Evolutionary conservation across 2,888 invertebrate species (phyloP).

Genomic region (Sinelater perroti): DNA sequence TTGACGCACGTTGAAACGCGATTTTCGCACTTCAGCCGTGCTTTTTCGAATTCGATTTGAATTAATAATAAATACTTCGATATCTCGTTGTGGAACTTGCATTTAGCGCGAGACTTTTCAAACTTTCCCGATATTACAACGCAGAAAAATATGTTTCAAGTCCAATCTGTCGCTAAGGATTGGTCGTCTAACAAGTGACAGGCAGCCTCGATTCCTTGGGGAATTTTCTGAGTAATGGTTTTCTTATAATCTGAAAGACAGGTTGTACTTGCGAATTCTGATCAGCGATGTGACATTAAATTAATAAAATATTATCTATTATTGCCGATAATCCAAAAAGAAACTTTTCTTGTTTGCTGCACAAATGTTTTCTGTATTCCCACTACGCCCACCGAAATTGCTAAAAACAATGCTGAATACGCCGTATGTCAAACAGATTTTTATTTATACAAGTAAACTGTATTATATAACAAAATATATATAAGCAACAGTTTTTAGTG

Average conservation of each 20-base stretch:
- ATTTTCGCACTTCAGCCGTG: constrained; percentile 26
- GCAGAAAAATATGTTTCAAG: constrained; percentile 56
- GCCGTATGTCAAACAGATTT: too few relatives aligned
- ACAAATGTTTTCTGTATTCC: too few relatives aligned
- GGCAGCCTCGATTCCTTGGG: constrained; percentile 54
- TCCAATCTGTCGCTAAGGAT: constrained; percentile 59
- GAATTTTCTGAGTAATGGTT: constrained; percentile 60
- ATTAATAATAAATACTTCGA: constrained; percentile 50
- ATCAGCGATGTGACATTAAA: constrained; percentile 21
- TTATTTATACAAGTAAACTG: too few relatives aligned
- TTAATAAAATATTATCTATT: constrained; percentile 15
- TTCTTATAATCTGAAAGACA: constrained; percentile 50
- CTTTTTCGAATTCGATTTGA: constrained; percentile 39
- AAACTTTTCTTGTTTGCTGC: too few relatives aligned
- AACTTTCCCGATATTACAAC: constrained; percentile 50
- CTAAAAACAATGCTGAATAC: too few relatives aligned
- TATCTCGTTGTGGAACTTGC: constrained; percentile 50
- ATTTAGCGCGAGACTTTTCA: constrained; percentile 3
- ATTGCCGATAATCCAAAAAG: too few relatives aligned
- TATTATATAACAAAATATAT: too few relatives aligned
- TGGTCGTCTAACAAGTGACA: constrained; percentile 60
- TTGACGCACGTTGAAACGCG: constrained; percentile 27
- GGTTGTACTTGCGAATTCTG: constrained; percentile 39
- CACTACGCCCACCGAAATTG: too few relatives aligned
- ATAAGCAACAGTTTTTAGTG: too few relatives aligned